phyloP scores from a whole-genome alignment of 2,797 vertebrate species.

The Chromis chromis region DNA sequence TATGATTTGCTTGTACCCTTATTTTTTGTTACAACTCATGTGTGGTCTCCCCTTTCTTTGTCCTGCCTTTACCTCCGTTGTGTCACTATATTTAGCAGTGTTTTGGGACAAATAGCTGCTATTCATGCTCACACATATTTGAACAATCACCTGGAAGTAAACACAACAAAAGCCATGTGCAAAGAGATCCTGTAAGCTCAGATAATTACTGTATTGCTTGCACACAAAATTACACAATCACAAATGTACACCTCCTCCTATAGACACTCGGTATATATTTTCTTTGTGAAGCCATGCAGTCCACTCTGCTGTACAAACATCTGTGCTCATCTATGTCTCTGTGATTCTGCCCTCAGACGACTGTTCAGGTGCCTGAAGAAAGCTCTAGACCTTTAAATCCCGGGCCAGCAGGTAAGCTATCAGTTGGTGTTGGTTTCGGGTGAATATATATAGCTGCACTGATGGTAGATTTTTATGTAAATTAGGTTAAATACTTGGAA shows the following conservation, averaged over 20 bases:
- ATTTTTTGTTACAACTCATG: no score
- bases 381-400: slow-evolving; percentile 72
- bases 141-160: not conserved
- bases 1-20: no score
- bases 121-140: not conserved
- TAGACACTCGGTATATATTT: not conserved
- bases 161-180: not conserved
- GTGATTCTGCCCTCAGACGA: slow-evolving; percentile 46
- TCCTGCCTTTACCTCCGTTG: no score
- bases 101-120: not conserved
- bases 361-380: slow-evolving; percentile 43
- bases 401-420: slow-evolving; percentile 56
- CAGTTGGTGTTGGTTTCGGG: not conserved
- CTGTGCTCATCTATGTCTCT: slow-evolving; percentile 4
- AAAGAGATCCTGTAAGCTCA: not conserved
- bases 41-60: no score
- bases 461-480: not conserved
- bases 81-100: not conserved
- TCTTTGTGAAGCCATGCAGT: not conserved
- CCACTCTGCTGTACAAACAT: slow-evolving; percentile 12
- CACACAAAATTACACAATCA: slow-evolving; percentile 27
- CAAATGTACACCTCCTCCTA: not conserved
- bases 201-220: not conserved
- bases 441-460: not conserved
- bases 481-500: slow-evolving; percentile 7